Conservation (phyloP, 2,888 invertebrate genomes). For the Microctonus aethiopoides region DNA sequence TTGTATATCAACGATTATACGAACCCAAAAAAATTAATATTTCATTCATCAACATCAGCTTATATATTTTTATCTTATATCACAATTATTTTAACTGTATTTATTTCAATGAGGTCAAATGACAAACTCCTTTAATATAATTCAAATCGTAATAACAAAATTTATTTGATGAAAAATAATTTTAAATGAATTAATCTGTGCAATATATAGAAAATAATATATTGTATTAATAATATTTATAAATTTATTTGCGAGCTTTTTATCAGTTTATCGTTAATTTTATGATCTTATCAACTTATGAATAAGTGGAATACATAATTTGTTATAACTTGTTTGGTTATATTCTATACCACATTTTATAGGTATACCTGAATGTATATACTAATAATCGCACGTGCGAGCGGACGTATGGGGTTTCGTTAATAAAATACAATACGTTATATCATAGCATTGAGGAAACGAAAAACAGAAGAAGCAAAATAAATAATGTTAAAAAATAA, state of each 20-base stretch:
- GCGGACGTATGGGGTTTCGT: constrained; percentile 28
- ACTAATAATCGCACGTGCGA: constrained; percentile 18
- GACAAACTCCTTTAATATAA: too few species aligned
- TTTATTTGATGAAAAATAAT: neutral
- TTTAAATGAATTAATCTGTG: neutral
- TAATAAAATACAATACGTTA: constrained; percentile 8
- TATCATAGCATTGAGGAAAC: neutral
- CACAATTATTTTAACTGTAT: too few species aligned
- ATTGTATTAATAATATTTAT: constrained; percentile 1
- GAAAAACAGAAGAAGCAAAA: neutral
- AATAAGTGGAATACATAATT: constrained; percentile 31
- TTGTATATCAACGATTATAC: too few species aligned
- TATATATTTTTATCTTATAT: too few species aligned
- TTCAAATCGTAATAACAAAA: neutral
- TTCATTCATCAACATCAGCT: too few species aligned
- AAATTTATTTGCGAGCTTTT: too few species aligned
- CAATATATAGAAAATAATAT: neutral
- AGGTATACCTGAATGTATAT: neutral
- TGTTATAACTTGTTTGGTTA: constrained; percentile 36
- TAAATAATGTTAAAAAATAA: neutral
- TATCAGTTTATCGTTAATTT: constrained; percentile 26
- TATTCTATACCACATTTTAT: constrained; percentile 24
- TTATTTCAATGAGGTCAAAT: too few species aligned
- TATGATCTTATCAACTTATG: constrained; percentile 9
- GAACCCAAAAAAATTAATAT: too few species aligned